These are phyloP conservation scores for Myiotriccus ornatus DNA, from an alignment of 2,797 vertebrate species.

Conservation along the genomic window DNA sequence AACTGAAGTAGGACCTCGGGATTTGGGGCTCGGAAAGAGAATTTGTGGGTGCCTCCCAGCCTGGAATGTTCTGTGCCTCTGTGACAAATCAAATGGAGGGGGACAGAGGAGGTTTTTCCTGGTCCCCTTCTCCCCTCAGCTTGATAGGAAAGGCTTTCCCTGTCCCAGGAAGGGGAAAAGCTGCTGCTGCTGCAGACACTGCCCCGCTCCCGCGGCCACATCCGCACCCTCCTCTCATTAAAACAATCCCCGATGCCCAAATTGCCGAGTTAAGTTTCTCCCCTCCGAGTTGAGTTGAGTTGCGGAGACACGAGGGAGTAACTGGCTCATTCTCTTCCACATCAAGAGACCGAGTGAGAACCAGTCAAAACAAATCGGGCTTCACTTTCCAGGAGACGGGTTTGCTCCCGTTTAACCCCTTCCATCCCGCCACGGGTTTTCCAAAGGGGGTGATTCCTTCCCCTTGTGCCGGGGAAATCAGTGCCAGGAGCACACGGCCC, in stretches of 20 bases:
- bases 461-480: background rate
- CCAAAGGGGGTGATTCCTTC: background rate
- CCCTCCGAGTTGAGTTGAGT: too few species aligned
- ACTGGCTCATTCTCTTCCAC: background rate
- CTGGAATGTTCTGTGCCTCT: background rate
- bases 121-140: background rate
- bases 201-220: background rate
- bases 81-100: background rate
- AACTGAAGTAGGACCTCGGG: background rate
- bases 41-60: background rate
- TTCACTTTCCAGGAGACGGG: background rate
- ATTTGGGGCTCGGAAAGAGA: background rate
- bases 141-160: background rate
- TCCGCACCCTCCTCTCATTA: background rate
- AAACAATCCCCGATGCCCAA: background rate
- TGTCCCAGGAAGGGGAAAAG: background rate
- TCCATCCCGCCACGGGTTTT: rapidly evolving
- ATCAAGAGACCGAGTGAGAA: background rate
- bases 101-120: background rate
- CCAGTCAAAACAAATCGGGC: background rate
- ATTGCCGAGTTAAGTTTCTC: background rate
- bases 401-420: background rate
- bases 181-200: background rate
- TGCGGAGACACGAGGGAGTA: background rate
- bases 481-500: background rate